These are phyloP conservation scores for Epinotia bilunana DNA, from an alignment of 2,888 invertebrate species.

Conservation along the genomic window DNA sequence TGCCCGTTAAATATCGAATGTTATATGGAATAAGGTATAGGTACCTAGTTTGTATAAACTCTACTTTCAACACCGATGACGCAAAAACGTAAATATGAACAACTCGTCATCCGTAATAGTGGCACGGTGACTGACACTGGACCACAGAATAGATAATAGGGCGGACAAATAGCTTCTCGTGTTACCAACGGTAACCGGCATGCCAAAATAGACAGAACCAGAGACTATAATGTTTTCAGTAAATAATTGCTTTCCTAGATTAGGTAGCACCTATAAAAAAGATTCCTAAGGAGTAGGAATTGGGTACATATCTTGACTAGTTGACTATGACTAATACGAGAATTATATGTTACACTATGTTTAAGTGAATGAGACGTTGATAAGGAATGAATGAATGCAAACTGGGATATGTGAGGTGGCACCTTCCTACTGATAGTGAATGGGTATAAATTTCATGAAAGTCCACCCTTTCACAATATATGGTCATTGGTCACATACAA, in stretches of 20 bases:
- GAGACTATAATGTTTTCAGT: neutral
- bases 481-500: too few relatives aligned
- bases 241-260: neutral
- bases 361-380: too few relatives aligned
- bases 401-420: too few relatives aligned
- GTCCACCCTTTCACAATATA: too few relatives aligned
- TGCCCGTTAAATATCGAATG: too few relatives aligned
- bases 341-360: too few relatives aligned
- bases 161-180: constrained; percentile 1
- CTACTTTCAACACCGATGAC: neutral
- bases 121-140: constrained; percentile 21
- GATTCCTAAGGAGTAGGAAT: neutral
- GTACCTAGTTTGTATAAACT: constrained; percentile 5
- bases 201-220: neutral
- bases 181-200: neutral
- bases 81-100: constrained; percentile 13
- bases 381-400: too few relatives aligned
- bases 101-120: constrained; percentile 9
- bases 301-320: neutral
- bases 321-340: neutral
- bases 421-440: too few relatives aligned
- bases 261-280: too few relatives aligned
- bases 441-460: too few relatives aligned
- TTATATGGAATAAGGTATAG: neutral
- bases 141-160: too few relatives aligned